Percentiles rank a stretch among this genome's conserved stretches.
phyloP scores from a whole-genome alignment of 2,797 vertebrate genomes.

The Coluber constrictor region DNA sequence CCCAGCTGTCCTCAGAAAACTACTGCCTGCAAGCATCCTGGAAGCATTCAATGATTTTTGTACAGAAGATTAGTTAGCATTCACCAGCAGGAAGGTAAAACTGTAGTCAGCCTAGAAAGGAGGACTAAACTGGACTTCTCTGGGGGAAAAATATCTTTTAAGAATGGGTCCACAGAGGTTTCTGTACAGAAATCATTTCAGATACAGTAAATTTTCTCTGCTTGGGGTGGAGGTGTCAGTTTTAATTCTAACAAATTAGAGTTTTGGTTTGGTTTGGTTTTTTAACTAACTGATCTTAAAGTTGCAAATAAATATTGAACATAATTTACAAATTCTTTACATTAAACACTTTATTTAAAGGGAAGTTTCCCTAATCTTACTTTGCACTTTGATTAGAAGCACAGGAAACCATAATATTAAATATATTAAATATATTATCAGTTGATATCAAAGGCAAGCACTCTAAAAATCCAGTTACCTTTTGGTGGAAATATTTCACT shows the following conservation, averaged over 20 bases:
- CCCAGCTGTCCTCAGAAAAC: not conserved
- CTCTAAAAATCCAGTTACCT: not conserved
- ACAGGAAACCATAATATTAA: not conserved
- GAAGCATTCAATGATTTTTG: not conserved
- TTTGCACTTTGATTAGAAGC: not conserved
- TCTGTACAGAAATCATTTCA: not conserved
- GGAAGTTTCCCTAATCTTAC: not conserved
- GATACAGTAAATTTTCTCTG: not conserved
- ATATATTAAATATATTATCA: not conserved
- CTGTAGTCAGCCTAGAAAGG: not conserved
- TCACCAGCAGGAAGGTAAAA: not conserved
- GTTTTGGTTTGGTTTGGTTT: not conserved
- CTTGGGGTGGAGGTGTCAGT: not conserved
- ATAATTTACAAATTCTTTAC: not conserved
- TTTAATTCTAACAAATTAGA: not conserved
- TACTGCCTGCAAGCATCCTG: not conserved
- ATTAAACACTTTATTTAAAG: not conserved
- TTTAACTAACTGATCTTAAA: not conserved
- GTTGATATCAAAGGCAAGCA: not conserved
- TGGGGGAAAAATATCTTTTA: not conserved
- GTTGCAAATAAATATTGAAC: not conserved
- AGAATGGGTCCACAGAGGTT: not conserved
- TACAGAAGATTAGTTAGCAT: not conserved
- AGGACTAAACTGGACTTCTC: not conserved
- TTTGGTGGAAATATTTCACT: constrained; percentile 3